phyloP scores from a whole-genome alignment of 2,888 invertebrate species.

The Nomada fabriciana region DNA sequence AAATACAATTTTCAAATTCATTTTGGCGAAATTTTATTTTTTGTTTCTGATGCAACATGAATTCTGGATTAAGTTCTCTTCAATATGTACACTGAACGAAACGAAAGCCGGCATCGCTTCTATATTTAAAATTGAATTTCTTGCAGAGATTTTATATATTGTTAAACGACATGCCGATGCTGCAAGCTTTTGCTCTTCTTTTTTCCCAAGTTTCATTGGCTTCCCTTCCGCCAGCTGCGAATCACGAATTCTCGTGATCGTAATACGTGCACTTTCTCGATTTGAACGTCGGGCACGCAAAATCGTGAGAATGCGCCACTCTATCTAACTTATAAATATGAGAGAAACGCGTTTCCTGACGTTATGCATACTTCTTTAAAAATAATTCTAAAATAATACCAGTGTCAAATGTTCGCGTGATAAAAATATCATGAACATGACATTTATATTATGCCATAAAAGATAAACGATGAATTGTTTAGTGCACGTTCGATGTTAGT shows the following conservation, averaged over 20 bases:
- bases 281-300: conserved; percentile 40
- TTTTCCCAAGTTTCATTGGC: conserved; percentile 30
- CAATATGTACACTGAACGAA: not conserved
- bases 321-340: conserved; percentile 41
- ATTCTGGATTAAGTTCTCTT: no score
- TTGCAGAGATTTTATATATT: not conserved
- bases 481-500: no score
- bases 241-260: conserved; percentile 56
- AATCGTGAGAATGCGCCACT: conserved; percentile 48
- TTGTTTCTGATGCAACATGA: no score
- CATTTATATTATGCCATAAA: no score
- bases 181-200: conserved; percentile 17
- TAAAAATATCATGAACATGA: no score
- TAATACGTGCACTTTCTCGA: conserved; percentile 51
- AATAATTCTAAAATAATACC: not conserved
- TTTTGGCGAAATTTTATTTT: no score
- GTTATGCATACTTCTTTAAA: not conserved
- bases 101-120: not conserved
- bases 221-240: conserved; percentile 32
- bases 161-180: not conserved
- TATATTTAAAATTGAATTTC: no score
- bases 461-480: no score
- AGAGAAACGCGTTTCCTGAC: conserved; percentile 31
- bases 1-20: no score
- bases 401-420: no score